phyloP scores from a whole-genome alignment of 1,140 invertebrate genomes.

The Pomacea maculata region DNA sequence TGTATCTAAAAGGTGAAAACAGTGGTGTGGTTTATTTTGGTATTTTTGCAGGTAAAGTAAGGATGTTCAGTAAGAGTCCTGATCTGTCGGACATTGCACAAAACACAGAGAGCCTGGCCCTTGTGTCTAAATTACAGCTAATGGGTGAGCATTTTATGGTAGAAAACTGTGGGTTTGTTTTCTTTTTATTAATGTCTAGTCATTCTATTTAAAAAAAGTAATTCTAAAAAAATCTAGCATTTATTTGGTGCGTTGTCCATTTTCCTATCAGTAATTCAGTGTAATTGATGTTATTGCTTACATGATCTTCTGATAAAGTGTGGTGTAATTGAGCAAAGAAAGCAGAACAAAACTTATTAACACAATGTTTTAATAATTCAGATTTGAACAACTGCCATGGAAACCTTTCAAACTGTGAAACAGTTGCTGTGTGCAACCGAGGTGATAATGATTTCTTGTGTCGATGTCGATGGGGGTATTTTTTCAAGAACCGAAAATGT shows the following conservation, averaged over 20 bases:
- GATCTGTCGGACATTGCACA: conserved; percentile 32
- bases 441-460: conserved; percentile 35
- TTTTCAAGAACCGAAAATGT: conserved; percentile 33
- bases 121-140: conserved; percentile 43
- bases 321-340: too few species aligned
- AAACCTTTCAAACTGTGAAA: conserved; percentile 36
- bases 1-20: too few species aligned
- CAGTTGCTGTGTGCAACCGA: conserved; percentile 35
- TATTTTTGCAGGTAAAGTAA: conserved; percentile 39
- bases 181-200: not conserved
- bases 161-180: not conserved
- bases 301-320: too few species aligned
- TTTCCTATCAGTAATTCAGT: too few species aligned
- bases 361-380: conserved; percentile 11
- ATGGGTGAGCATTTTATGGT: conserved; percentile 30
- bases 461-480: conserved; percentile 43
- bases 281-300: too few species aligned
- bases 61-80: conserved; percentile 43
- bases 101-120: conserved; percentile 36
- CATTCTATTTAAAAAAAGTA: too few species aligned
- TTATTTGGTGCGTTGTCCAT: too few species aligned
- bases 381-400: conserved; percentile 35
- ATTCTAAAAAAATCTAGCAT: too few species aligned
- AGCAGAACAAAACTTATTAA: too few species aligned
- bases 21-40: not conserved